These are phyloP conservation scores for Pocillopora grandis DNA, from an alignment of 92 coral and sea anemone species.

Conservation along the genomic window DNA sequence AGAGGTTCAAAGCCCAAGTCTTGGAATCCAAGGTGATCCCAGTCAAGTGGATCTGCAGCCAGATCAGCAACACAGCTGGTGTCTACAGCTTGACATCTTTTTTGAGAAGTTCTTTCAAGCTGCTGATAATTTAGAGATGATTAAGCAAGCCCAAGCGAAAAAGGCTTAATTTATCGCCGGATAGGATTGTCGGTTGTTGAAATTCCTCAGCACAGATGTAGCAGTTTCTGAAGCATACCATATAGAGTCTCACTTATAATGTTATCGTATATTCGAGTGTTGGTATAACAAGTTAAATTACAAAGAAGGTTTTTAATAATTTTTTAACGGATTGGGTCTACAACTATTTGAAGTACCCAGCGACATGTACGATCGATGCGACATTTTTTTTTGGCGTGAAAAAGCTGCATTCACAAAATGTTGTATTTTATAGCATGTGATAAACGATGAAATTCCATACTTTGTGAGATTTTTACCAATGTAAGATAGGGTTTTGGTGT, in stretches of 20 bases:
- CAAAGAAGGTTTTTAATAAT: background rate
- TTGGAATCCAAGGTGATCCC: conserved; percentile 45
- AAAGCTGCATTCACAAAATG: too few relatives aligned
- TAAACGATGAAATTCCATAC: too few relatives aligned
- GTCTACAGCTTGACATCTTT: conserved; percentile 81
- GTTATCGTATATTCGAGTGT: background rate
- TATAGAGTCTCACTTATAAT: background rate
- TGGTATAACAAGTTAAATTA: background rate
- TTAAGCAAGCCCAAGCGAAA: conserved; percentile 60
- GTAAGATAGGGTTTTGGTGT: too few relatives aligned
- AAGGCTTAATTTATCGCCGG: background rate
- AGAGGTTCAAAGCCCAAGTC: conserved; percentile 53
- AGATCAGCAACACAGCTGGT: conserved; percentile 78
- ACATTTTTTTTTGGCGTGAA: too few relatives aligned
- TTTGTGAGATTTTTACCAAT: too few relatives aligned
- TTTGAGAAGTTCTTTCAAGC: conserved; percentile 90
- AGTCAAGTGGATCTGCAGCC: conserved; percentile 63
- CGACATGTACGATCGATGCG: too few relatives aligned
- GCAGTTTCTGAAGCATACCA: background rate
- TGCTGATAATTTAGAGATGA: conserved; percentile 78
- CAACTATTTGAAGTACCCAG: too few relatives aligned
- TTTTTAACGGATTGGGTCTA: too few relatives aligned
- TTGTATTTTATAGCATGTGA: too few relatives aligned
- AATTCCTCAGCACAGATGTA: too few relatives aligned
- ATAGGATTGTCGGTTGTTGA: background rate